Percentiles rank a stretch among this genome's conserved stretches.
Evolutionary conservation across 2,888 invertebrate genomes (phyloP).

Genomic region (Drosophila affinis): DNA sequence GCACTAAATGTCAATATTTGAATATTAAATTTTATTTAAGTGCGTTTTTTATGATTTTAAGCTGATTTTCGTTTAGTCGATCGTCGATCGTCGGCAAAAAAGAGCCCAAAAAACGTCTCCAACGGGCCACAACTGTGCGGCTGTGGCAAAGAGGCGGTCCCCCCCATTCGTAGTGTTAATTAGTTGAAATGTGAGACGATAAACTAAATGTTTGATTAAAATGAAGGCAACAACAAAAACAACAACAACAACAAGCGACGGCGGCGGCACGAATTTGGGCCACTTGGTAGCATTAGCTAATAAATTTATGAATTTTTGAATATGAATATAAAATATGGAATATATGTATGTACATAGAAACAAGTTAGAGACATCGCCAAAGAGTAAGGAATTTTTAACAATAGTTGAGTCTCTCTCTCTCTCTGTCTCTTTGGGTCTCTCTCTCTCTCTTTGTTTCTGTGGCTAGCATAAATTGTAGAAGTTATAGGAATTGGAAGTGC

Average conservation of each 20-base stretch:
- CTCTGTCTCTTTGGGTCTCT: too few relatives aligned
- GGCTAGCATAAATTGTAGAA: background rate
- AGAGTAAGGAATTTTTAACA: constrained; percentile 8
- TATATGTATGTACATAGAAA: constrained; percentile 1
- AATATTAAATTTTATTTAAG: constrained; percentile 80
- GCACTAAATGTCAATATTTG: constrained; percentile 81
- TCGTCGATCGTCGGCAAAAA: constrained; percentile 12
- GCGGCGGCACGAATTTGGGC: constrained; percentile 40
- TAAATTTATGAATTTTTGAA: constrained; percentile 39
- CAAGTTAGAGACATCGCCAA: constrained; percentile 1
- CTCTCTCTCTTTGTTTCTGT: background rate
- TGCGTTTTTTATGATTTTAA: constrained; percentile 80
- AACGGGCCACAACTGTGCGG: background rate
- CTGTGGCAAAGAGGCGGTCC: constrained; percentile 63
- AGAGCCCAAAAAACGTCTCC: constrained; percentile 1
- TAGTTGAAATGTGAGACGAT: constrained; percentile 77
- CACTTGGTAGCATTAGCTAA: constrained; percentile 40
- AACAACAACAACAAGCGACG: background rate
- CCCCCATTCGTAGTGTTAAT: constrained; percentile 66
- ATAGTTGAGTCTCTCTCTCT: background rate
- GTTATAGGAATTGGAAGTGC: background rate
- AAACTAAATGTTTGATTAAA: constrained; percentile 78
- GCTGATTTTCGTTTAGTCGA: constrained; percentile 74
- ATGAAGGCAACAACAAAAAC: constrained; percentile 47
- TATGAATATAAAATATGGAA: constrained; percentile 17